phyloP scores from a whole-genome alignment of 2,797 vertebrate species.

The Yasuhikotakia modesta region DNA sequence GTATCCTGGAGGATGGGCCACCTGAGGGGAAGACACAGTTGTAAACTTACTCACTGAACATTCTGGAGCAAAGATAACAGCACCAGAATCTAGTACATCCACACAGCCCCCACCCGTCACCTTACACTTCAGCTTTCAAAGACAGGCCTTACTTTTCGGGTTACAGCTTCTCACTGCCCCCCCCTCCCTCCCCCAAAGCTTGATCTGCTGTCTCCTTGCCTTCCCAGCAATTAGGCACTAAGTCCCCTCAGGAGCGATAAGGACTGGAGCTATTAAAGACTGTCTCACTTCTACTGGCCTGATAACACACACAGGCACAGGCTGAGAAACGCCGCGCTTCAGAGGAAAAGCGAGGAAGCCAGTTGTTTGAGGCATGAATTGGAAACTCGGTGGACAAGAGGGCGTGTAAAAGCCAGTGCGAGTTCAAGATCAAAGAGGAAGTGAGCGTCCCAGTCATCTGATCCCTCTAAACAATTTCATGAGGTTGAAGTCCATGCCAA shows the following conservation, averaged over 20 bases:
- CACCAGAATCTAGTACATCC: conserved; percentile 22
- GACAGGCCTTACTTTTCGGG: conserved; percentile 71
- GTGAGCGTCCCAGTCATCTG: conserved; percentile 12
- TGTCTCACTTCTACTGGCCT: conserved; percentile 75
- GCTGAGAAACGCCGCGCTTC: conserved; percentile 66
- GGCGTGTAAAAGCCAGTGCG: conserved; percentile 21
- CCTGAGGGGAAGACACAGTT: conserved; percentile 71
- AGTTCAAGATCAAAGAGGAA: conserved; percentile 18
- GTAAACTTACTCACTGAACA: conserved; percentile 40
- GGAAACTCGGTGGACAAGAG: conserved; percentile 26
- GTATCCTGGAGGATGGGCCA: conserved; percentile 96
- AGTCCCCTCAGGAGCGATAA: conserved; percentile 83
- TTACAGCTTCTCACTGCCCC: conserved; percentile 64
- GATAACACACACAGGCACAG: conserved; percentile 73
- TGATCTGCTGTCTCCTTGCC: conserved; percentile 64
- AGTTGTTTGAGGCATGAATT: conserved; percentile 41
- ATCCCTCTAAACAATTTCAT: conserved; percentile 22
- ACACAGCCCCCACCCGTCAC: conserved; percentile 44
- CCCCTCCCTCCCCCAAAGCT: conserved; percentile 71
- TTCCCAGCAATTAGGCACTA: conserved; percentile 83
- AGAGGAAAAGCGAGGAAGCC: conserved; percentile 64
- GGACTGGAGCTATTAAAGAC: conserved; percentile 81
- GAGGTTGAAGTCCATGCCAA: not conserved
- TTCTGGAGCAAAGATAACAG: conserved; percentile 31
- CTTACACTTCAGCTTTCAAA: conserved; percentile 75